phyloP scores from a whole-genome alignment of 2,888 invertebrate genomes.

The Adelognathus sp. region DNA sequence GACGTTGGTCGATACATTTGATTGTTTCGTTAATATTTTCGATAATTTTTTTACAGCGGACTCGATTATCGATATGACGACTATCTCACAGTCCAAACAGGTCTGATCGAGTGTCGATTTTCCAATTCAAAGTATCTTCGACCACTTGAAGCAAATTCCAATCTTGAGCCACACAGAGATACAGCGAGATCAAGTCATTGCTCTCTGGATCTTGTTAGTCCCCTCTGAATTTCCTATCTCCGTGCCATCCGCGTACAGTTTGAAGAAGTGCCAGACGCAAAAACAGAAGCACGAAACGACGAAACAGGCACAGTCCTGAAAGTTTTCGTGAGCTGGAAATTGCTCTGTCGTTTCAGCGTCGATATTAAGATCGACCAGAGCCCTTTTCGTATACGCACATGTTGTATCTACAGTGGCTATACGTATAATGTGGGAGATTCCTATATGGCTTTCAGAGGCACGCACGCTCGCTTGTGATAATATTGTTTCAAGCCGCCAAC shows the following conservation, averaged over 20 bases:
- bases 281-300: not conserved
- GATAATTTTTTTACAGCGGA: too few species aligned
- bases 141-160: not conserved
- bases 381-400: not conserved
- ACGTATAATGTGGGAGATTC: not conserved
- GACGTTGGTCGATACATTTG: too few species aligned
- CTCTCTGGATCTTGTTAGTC: not conserved
- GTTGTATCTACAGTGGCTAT: not conserved
- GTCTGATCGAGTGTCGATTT: not conserved
- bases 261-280: slow-evolving; percentile 9
- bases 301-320: not conserved
- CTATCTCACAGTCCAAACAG: not conserved
- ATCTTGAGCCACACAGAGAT: not conserved
- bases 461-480: slow-evolving; percentile 70
- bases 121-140: not conserved
- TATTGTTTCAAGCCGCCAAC: slow-evolving; percentile 69
- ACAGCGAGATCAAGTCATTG: slow-evolving; percentile 4
- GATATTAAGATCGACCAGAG: slow-evolving; percentile 37
- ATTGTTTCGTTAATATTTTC: too few species aligned
- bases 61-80: not conserved
- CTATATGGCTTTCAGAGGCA: slow-evolving; percentile 49
- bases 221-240: not conserved
- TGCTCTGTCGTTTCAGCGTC: slow-evolving; percentile 40
- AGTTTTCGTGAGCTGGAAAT: slow-evolving; percentile 29
- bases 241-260: not conserved